A percentile compares a stretch with the other conserved stretches of the same genome.
phyloP scores from a whole-genome alignment of 2,888 invertebrate species.

The Zygaena filipendulae region DNA sequence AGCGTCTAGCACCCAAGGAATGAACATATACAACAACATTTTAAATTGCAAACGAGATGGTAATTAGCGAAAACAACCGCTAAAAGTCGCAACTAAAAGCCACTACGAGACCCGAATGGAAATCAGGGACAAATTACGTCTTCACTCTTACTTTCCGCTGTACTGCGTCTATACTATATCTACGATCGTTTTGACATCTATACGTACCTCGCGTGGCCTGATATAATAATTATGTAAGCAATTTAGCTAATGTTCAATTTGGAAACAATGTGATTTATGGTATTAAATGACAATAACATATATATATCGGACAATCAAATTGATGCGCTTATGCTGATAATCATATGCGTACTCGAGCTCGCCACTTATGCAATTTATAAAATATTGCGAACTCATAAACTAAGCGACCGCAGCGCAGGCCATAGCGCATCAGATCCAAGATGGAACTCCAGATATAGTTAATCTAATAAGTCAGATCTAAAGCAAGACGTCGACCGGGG shows the following conservation, averaged over 20 bases:
- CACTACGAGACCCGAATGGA: conserved; percentile 51
- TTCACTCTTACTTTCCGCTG: conserved; percentile 57
- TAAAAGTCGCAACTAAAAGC: conserved; percentile 50
- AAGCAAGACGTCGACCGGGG: conserved; percentile 51
- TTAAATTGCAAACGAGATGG: conserved; percentile 66
- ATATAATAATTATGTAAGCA: too few species aligned
- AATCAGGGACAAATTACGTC: conserved; percentile 63
- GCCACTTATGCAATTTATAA: conserved; percentile 53
- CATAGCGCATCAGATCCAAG: conserved; percentile 28
- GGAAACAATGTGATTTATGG: too few species aligned
- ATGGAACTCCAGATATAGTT: conserved; percentile 58
- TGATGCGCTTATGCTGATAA: conserved; percentile 45
- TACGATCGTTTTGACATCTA: too few species aligned
- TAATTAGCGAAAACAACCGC: conserved; percentile 61
- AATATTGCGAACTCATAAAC: conserved; percentile 60
- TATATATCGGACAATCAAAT: too few species aligned
- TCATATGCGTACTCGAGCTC: conserved; percentile 35
- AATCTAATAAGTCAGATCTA: conserved; percentile 68
- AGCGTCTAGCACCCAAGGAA: conserved; percentile 28
- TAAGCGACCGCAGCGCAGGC: conserved; percentile 27
- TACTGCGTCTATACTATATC: too few species aligned
- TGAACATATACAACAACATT: conserved; percentile 34
- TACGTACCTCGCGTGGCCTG: too few species aligned
- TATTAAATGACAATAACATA: too few species aligned
- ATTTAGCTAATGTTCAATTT: too few species aligned